Evolutionary conservation across 2,113 vertebrate species (phyloP).

Genomic region (Smithornis capensis): DNA sequence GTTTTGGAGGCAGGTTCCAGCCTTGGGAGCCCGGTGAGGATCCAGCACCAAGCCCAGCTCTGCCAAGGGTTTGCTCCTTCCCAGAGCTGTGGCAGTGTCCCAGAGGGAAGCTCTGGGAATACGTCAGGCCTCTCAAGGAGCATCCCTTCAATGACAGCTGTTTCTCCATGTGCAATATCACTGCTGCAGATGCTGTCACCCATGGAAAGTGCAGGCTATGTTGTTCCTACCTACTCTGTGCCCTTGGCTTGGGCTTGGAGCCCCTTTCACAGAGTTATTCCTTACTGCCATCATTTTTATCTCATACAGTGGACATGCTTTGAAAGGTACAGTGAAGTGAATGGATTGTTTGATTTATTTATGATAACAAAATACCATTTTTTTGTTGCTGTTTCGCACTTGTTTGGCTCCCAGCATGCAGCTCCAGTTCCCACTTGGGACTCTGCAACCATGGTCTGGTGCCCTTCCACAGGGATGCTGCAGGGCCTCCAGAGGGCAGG

Average conservation of each 20-base stretch:
- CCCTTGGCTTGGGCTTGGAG: rapidly evolving
- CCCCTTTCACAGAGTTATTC: not conserved
- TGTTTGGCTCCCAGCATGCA: not conserved
- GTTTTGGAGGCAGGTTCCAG: not conserved
- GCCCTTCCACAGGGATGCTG: not conserved
- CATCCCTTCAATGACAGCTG: not conserved
- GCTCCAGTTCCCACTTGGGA: not conserved
- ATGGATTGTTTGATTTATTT: not conserved
- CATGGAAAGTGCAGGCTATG: not conserved
- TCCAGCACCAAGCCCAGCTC: not conserved
- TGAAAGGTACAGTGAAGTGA: not conserved
- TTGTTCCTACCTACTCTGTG: not conserved
- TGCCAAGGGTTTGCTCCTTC: not conserved
- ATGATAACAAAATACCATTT: not conserved
- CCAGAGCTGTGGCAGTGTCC: not conserved
- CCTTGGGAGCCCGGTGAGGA: not conserved
- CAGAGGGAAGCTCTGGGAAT: rapidly evolving
- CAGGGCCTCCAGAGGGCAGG: not conserved
- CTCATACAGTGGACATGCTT: rapidly evolving
- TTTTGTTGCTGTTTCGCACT: not conserved
- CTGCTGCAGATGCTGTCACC: not conserved
- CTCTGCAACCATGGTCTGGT: not conserved
- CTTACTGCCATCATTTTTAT: not conserved
- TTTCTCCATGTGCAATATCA: not conserved
- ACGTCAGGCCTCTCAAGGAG: not conserved